A percentile compares a stretch with the other conserved stretches of the same genome.
These are phyloP conservation scores for Trichopria drosophilae DNA, from an alignment of 2,888 invertebrate genomes.

Conservation along the genomic window DNA sequence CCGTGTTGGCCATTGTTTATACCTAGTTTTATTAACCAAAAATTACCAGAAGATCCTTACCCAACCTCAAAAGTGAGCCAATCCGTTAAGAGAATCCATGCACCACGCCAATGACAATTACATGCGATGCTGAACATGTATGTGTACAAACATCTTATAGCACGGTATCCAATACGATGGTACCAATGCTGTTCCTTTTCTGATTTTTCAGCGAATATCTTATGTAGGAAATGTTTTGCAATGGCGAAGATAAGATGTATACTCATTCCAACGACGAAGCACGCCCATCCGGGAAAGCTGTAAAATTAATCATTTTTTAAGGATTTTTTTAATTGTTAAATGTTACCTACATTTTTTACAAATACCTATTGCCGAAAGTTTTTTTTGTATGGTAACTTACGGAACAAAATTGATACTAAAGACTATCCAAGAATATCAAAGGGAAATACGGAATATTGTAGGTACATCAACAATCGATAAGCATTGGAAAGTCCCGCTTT, in stretches of 20 bases:
- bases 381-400: too few relatives aligned
- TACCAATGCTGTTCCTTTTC: constrained; percentile 20
- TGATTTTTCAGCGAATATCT: constrained; percentile 32
- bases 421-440: too few relatives aligned
- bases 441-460: too few relatives aligned
- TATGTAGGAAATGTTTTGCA: constrained; percentile 36
- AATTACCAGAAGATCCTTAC: constrained; percentile 33
- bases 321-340: too few relatives aligned
- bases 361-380: too few relatives aligned
- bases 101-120: constrained; percentile 63
- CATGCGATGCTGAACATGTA: constrained; percentile 61
- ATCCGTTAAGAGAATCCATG: constrained; percentile 58
- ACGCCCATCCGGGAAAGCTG: constrained; percentile 58
- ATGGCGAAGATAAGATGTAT: constrained; percentile 65
- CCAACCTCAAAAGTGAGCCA: constrained; percentile 37
- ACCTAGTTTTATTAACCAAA: constrained; percentile 1
- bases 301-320: too few relatives aligned
- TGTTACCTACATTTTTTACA: too few relatives aligned
- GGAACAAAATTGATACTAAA: too few relatives aligned
- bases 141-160: constrained; percentile 55
- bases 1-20: too few relatives aligned
- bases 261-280: constrained; percentile 61
- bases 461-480: too few relatives aligned
- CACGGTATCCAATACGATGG: constrained; percentile 14
- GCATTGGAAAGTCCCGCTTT: too few relatives aligned